Conservation (phyloP, 2,797 vertebrate species). For the Varecia variegata region DNA sequence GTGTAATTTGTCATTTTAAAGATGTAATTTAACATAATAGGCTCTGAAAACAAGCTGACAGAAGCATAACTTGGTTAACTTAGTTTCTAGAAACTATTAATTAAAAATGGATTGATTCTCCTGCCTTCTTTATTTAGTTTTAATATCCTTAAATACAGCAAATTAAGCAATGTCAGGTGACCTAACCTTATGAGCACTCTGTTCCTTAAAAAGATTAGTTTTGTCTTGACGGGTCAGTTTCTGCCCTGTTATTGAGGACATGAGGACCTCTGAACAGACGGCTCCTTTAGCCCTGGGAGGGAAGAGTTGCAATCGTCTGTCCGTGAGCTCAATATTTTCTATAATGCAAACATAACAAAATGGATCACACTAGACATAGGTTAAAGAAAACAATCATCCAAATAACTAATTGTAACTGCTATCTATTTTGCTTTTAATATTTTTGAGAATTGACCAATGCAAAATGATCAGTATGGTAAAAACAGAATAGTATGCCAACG, state of each 20-base stretch:
- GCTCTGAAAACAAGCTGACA: background rate
- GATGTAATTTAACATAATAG: background rate
- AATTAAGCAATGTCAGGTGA: background rate
- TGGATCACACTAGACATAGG: background rate
- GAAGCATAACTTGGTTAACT: background rate
- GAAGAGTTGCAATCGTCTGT: background rate
- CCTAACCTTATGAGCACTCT: background rate
- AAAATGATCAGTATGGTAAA: background rate
- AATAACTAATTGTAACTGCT: background rate
- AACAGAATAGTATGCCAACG: background rate
- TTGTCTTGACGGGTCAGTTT: background rate
- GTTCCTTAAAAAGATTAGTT: background rate
- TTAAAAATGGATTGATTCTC: conserved; percentile 21
- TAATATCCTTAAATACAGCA: background rate
- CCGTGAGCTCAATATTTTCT: background rate
- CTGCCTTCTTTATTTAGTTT: background rate
- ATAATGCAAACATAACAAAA: background rate
- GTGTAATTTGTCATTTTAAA: conserved; percentile 16
- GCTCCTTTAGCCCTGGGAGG: background rate
- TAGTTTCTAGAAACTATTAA: conserved; percentile 20
- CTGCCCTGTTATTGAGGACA: background rate
- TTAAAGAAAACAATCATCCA: background rate
- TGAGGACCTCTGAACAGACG: background rate
- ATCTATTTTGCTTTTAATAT: background rate
- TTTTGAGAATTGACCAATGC: background rate